Evolutionary conservation across 2,797 vertebrate genomes (phyloP).

Genomic region (Gorsachius magnificus): DNA sequence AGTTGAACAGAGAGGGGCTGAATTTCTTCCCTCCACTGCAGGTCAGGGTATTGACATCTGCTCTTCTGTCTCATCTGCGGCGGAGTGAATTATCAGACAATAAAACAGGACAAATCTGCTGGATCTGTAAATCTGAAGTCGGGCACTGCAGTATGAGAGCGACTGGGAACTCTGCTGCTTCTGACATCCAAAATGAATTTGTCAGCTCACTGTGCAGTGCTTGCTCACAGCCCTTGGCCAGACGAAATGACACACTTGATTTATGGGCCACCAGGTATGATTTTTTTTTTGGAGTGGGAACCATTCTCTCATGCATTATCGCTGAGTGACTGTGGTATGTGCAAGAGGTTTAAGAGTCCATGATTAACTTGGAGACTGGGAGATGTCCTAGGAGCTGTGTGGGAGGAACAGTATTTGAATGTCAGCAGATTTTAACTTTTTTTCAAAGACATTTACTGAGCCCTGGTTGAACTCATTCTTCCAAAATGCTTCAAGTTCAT

Average conservation of each 20-base stretch:
- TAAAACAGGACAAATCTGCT: background rate
- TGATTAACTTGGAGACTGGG: background rate
- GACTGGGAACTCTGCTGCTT: background rate
- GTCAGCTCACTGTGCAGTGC: rapidly evolving
- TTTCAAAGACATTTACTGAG: background rate
- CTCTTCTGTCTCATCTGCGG: background rate
- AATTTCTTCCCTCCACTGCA: background rate
- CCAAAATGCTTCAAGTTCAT: background rate
- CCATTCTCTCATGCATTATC: background rate
- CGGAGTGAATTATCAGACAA: background rate
- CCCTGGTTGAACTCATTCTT: background rate
- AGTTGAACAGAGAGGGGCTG: background rate
- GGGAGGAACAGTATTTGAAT: background rate
- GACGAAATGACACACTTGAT: background rate
- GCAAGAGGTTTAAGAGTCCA: background rate
- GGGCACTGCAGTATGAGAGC: background rate
- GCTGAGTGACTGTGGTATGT: background rate
- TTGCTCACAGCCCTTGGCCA: background rate
- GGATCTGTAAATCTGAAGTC: background rate
- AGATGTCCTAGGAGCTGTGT: background rate
- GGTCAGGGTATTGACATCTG: background rate
- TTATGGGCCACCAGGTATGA: background rate
- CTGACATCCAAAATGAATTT: background rate
- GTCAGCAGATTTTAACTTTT: background rate
- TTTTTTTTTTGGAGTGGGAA: background rate